Conservation (phyloP, 1,140 invertebrate genomes). For the Panagrolaimus sp. region DNA sequence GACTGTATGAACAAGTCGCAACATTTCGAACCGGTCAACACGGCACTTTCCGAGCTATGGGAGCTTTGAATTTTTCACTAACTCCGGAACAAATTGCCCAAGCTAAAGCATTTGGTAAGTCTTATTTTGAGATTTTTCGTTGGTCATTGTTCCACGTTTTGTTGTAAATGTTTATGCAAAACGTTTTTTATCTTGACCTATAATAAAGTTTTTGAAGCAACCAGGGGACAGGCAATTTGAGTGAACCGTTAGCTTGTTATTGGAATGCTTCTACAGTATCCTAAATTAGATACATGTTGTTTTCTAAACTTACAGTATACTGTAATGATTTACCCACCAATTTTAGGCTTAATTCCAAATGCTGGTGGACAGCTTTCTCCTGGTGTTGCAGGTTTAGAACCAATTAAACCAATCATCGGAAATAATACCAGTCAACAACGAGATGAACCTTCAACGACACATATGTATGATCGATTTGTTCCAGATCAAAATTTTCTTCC, state of each 20-base stretch:
- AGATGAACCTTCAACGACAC: not conserved
- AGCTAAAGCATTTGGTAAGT: not conserved
- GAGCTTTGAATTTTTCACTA: not conserved
- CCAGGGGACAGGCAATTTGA: not conserved
- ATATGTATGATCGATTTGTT: not conserved
- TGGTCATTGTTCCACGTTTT: constrained; percentile 7
- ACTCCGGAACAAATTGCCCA: not conserved
- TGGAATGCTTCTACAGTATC: not conserved
- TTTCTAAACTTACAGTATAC: too few species aligned
- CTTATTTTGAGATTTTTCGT: not conserved
- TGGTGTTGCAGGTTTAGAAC: not conserved
- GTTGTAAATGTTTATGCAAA: not conserved
- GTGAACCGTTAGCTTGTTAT: not conserved
- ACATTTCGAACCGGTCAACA: constrained; percentile 4
- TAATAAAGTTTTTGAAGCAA: not conserved
- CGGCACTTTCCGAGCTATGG: not conserved
- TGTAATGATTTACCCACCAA: too few species aligned
- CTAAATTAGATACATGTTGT: too few species aligned
- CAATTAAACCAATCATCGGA: not conserved
- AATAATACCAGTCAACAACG: not conserved
- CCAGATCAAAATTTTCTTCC: not conserved
- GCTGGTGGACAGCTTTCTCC: not conserved
- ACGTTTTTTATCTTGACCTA: constrained; percentile 8
- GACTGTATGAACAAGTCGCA: not conserved
- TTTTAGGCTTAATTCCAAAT: constrained; percentile 9